Conservation (phyloP, 2,797 vertebrate species). For the Sebastes iracundus region DNA sequence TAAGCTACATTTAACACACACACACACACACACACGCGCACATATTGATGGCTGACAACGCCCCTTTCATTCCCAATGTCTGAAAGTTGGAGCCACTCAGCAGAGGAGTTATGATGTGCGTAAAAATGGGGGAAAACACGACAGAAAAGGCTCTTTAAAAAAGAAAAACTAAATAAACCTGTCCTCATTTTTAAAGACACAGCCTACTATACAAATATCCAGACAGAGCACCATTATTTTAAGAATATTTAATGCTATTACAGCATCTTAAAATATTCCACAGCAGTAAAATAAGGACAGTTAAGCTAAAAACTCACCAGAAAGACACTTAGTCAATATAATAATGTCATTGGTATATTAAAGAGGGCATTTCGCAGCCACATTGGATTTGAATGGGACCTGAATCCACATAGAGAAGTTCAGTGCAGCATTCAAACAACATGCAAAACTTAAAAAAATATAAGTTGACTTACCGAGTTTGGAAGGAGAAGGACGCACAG, state of each 20-base stretch:
- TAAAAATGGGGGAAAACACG: slow-evolving; percentile 38
- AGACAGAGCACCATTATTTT: background rate
- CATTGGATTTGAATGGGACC: background rate
- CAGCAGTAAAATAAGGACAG: background rate
- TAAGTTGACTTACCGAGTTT: slow-evolving; percentile 64
- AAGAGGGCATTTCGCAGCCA: background rate
- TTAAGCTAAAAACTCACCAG: background rate
- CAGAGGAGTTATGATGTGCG: slow-evolving; percentile 28
- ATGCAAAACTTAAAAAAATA: slow-evolving; percentile 21
- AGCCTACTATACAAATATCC: background rate
- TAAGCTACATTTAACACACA: background rate
- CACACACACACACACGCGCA: background rate
- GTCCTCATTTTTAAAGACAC: background rate
- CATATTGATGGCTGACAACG: slow-evolving; percentile 57
- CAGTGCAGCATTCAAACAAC: slow-evolving; percentile 9
- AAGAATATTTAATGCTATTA: background rate
- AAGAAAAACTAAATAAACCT: background rate
- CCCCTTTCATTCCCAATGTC: slow-evolving; percentile 68
- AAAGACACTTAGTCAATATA: background rate
- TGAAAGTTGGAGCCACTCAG: slow-evolving; percentile 23
- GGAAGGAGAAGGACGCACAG: background rate
- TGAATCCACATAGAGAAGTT: background rate
- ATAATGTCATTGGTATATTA: background rate
- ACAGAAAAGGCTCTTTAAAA: background rate
- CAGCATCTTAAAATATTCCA: background rate